Base-by-base conservation (phyloP, 1,140 invertebrate species). In the Trichonephila clavata region DNA sequence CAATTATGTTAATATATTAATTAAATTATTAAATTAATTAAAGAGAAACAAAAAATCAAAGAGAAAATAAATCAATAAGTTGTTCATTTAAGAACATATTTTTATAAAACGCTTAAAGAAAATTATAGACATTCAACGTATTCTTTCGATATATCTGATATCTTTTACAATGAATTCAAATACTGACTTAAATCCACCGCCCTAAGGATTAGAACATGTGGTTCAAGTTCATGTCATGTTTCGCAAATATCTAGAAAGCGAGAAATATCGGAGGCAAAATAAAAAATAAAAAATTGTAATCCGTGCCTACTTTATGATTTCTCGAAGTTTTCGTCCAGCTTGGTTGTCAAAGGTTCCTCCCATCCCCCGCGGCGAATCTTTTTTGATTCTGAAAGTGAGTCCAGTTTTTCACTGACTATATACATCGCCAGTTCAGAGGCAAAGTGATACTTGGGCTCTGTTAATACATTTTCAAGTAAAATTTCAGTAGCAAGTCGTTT, bases 291-390 rank as follows among this genome's bases (percentile, higher is more conserved):
- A 86, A 63, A 63, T 63, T 32, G 18, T 86, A 86, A 86, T 86
- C 84, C 84, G 84, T 86, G 84, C 84, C 60, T 21, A 39, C 27
- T 86, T 60, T 86, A 86, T 86, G 84, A 86, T 86, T 86, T 86
- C 84, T 86, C 27, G 20, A 86, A 59, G 59, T 63, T 86, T 63
- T 39, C 84, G 84, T 32, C 59, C 60, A 63, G 84, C 57, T 39
- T 63, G 60, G 21, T 86, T 86, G 60, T 59, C 84, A 86, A 32
- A 84, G 59, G 27, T 84, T n/a, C 43, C 14, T 84, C 81, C 20
- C 43, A 50, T 84, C 10, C 39, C 81, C 24, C 81, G 50, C 39
- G 81, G 81, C 81, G 43, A 84, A 84, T 57, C 81, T 84, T 84
- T 84, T 84, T 59, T 57, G 81, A 84, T 84, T 84, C 81, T n/a